A percentile compares a stretch with the other conserved stretches of the same genome.
phyloP scores from a whole-genome alignment of 1,140 invertebrate genomes.

The Eulimnadia texana region DNA sequence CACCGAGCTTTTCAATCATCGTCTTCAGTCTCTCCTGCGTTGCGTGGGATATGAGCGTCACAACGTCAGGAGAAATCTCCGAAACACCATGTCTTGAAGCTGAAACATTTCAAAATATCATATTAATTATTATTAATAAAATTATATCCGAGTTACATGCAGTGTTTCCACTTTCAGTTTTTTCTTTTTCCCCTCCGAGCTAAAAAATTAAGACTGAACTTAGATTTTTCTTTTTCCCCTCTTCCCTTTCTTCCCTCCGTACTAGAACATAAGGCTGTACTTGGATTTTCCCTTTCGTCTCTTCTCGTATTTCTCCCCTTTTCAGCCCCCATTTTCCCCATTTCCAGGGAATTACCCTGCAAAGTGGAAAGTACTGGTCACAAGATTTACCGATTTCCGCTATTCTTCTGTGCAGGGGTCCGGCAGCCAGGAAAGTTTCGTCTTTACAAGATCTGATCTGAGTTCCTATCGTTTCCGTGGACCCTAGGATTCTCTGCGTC shows the following conservation, averaged over 20 bases:
- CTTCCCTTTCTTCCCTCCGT: no score
- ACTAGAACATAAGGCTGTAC: no score
- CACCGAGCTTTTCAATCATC: slow-evolving; percentile 79
- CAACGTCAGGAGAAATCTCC: slow-evolving; percentile 74
- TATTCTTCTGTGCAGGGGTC: slow-evolving; percentile 59
- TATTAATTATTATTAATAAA: background rate
- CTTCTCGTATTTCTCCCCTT: no score
- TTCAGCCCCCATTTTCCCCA: no score
- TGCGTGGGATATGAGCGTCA: slow-evolving; percentile 84
- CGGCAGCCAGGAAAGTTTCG: slow-evolving; percentile 70
- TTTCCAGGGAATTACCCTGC: no score
- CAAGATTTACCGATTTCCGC: slow-evolving; percentile 47
- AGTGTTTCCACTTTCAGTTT: no score
- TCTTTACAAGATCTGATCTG: slow-evolving; percentile 93
- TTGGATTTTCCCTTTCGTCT: no score
- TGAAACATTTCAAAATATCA: slow-evolving; percentile 21
- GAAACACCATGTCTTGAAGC: slow-evolving; percentile 66
- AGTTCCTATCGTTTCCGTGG: slow-evolving; percentile 86
- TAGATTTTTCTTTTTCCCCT: no score
- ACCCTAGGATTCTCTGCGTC: slow-evolving; percentile 83
- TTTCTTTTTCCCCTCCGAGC: no score
- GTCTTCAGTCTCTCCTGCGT: slow-evolving; percentile 83
- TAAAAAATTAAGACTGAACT: no score
- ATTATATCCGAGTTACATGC: background rate
- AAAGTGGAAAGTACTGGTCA: no score